Evolutionary conservation across 1,140 invertebrate genomes (phyloP).

Genomic region (Littorina saxatilis): DNA sequence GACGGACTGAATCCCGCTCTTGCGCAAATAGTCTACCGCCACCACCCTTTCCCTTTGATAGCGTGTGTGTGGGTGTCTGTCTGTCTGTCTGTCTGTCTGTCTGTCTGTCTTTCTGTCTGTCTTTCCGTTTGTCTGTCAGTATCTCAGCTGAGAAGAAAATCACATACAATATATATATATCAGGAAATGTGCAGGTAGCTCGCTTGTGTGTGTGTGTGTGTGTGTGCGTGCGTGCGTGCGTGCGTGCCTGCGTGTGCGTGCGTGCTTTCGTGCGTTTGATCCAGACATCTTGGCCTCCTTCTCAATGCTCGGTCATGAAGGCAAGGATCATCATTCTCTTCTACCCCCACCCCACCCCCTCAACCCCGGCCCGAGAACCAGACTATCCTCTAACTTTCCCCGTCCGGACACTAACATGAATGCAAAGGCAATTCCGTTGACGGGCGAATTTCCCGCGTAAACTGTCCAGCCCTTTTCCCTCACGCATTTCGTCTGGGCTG

Average conservation of each 20-base stretch:
- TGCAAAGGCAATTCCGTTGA: background rate
- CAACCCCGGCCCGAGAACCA: too few relatives aligned
- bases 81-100: too few relatives aligned
- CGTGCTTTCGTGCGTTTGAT: background rate
- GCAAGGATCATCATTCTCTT: background rate
- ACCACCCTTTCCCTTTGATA: too few relatives aligned
- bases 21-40: background rate
- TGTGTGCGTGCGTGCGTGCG: constrained; percentile 10
- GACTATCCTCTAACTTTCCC: too few relatives aligned
- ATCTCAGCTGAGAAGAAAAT: background rate
- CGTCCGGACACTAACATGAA: too few relatives aligned
- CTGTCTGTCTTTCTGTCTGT: too few relatives aligned
- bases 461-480: too few relatives aligned
- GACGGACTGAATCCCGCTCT: background rate
- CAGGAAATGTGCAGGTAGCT: background rate
- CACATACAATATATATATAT: background rate
- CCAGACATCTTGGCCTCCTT: background rate
- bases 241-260: background rate
- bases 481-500: too few relatives aligned
- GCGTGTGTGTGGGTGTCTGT: too few relatives aligned
- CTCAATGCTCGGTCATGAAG: background rate
- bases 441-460: too few relatives aligned
- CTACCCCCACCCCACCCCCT: background rate
- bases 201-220: constrained; percentile 4
- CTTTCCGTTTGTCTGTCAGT: too few relatives aligned